Base-by-base conservation (phyloP, 92 coral and sea anemone species). In the Palythoa heliodiscus region DNA sequence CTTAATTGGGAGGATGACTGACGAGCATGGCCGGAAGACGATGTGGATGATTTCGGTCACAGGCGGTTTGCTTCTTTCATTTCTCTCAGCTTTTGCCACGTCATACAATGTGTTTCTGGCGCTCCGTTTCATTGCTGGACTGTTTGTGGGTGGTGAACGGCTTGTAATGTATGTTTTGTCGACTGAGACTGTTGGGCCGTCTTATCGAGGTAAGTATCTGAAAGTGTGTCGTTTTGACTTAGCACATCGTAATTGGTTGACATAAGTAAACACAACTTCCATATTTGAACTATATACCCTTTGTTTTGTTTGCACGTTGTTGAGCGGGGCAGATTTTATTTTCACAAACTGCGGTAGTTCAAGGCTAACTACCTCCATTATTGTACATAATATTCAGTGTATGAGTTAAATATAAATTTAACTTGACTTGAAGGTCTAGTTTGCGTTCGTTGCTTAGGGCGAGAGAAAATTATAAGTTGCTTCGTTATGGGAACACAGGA, bases 141-240 rank as follows among this genome's bases (percentile, higher is more conserved):
- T 94, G 15, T 88, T 93, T 58, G 89, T 85, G 15, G 95, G 95
- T 4, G 98, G 98, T 11, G 91, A 87, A 50, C 86, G 90, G 8
- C 79, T 96, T n/a, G 79, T 95, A 13, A 17, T 78, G 52, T 96
- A 91, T 68, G 98, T 96, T 23, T 69, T 94, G 84, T 66, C 93
- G 19, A 93, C 98, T 7, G 98, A 96, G 76, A 85, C 91, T 9
- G 93, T 94, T 40, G 98, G 98, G 1, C 92, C 95, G 7, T 60
- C 93, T 0, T 92, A 92, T 78, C 75, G 98, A 91, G 98, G 98
- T 96, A 50, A 47, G 86, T 3, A n/a, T 61, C 12, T 17, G 15
- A 24, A 29, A 23, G 5, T 11, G 64, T 22, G 40, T 24, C 77
- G 68, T 43, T 74, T 54, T 57, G 37, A 24, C 24, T 52, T 2